These are phyloP conservation scores for Phalloptychus januarius DNA, from an alignment of 2,797 vertebrate genomes.

Conservation along the genomic window DNA sequence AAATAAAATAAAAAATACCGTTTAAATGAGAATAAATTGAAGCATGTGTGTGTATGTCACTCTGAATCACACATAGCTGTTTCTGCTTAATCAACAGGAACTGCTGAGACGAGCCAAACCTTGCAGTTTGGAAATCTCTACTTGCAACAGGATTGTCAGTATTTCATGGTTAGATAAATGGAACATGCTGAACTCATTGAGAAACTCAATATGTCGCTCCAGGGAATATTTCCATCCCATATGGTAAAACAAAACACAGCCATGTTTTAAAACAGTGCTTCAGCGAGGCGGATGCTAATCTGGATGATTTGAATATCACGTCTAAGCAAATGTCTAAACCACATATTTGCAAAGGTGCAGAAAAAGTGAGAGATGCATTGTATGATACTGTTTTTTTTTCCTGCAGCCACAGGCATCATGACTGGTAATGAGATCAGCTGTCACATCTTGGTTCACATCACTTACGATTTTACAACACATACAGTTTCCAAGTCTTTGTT, in stretches of 20 bases:
- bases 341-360: conserved; percentile 19
- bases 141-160: neutral
- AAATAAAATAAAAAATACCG: too few relatives aligned
- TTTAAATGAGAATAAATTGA: too few relatives aligned
- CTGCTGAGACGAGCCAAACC: neutral
- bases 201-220: neutral
- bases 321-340: conserved; percentile 22
- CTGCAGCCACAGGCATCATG: neutral
- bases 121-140: neutral
- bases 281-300: neutral
- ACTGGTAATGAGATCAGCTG: neutral
- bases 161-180: neutral
- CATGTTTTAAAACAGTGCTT: neutral
- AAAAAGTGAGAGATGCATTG: conserved; percentile 5
- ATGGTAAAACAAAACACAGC: neutral
- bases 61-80: neutral
- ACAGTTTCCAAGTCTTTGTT: neutral
- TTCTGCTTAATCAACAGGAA: neutral
- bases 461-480: neutral
- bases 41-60: too few relatives aligned
- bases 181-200: neutral
- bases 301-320: conserved; percentile 18
- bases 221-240: neutral
- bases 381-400: neutral
- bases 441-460: neutral